Evolutionary conservation across 92 coral and sea anemone genomes (phyloP), one percentile per base, ranked within the genome.

Genomic region (Zoanthus gigantus): DNA sequence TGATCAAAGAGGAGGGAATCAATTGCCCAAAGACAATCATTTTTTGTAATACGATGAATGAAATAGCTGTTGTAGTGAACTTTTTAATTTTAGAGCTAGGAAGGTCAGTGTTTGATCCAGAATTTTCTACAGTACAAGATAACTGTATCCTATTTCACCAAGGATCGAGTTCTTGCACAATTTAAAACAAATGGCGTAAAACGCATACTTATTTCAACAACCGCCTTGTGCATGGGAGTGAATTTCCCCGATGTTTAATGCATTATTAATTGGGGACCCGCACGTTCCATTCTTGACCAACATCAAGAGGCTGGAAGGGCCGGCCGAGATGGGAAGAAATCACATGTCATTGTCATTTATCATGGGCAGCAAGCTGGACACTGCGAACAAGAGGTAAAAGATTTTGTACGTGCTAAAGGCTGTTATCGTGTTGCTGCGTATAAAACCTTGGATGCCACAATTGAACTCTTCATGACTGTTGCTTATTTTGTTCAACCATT

Each of bases 311-410:
- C 71, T 3, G 87, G 78, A 12, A 47, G 78, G 9, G 87, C 78
- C 13, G 87, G 87, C 7, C 48, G 68, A 71, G 87, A 83, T 69
- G 87, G 87, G 2, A 2, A 18, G 14, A 45, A 18, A n/a, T 46
- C 80, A 15, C 93, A 92, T 75, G 83, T 94, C 17, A 4, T 92
- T 7, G 48, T 77, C 0, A 9, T 94, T 11, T 92, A 90, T 71
- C 92, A 94, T 90, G 94, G 97, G 3, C 93, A 89, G 29, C 93
- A 94, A 46, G 78, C 57, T 50, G 88, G 77, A 11, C 95, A 81
- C 32, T 94, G 93, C 52, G 94, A 92, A 44, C 63, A 37, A 44
- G 93, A 90, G 29, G 92, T 94, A 0, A 92, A 92, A 47, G 94
- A 92, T 52, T 94, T 94, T 89, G 74, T 94, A 7, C 32, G 89